A percentile compares a stretch with the other conserved stretches of the same genome.
Evolutionary conservation across 2,888 invertebrate species (phyloP).

Genomic region (Altica lythri): DNA sequence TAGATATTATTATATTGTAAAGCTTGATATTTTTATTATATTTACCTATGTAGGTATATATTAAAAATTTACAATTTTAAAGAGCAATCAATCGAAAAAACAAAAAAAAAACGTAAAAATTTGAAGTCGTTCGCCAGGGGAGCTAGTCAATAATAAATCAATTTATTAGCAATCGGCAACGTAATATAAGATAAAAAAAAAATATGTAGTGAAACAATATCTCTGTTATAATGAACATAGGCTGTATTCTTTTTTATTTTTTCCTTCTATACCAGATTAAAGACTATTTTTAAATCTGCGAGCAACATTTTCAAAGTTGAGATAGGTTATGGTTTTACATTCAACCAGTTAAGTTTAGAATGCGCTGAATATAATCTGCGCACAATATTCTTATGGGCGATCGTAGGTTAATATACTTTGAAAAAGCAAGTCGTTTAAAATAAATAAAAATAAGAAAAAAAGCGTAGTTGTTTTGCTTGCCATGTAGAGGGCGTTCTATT

Average conservation of each 20-base stretch:
- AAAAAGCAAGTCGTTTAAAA: conserved; percentile 56
- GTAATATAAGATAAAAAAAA: too few species aligned
- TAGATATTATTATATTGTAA: too few species aligned
- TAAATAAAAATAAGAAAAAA: conserved; percentile 52
- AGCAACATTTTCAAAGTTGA: conserved; percentile 57
- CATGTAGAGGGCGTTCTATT: conserved; percentile 48
- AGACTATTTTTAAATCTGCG: conserved; percentile 56
- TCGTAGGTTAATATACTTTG: conserved; percentile 57
- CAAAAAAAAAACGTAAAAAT: too few species aligned
- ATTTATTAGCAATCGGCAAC: conserved; percentile 32
- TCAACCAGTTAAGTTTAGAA: conserved; percentile 39
- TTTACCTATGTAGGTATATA: too few species aligned
- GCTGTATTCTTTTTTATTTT: conserved; percentile 36
- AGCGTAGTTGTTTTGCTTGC: conserved; percentile 45
- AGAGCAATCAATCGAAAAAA: too few species aligned
- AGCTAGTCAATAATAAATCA: too few species aligned
- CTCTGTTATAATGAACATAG: conserved; percentile 34
- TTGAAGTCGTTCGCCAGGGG: too few species aligned
- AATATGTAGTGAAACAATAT: conserved; percentile 34
- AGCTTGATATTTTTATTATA: too few species aligned
- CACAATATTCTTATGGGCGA: conserved; percentile 40
- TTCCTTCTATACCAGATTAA: conserved; percentile 49
- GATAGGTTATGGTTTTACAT: conserved; percentile 57
- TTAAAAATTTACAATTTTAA: too few species aligned
- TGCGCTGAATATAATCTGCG: conserved; percentile 35